Evolutionary conservation across 1,140 invertebrate genomes (phyloP).

Genomic region (Drosophila albomicans): DNA sequence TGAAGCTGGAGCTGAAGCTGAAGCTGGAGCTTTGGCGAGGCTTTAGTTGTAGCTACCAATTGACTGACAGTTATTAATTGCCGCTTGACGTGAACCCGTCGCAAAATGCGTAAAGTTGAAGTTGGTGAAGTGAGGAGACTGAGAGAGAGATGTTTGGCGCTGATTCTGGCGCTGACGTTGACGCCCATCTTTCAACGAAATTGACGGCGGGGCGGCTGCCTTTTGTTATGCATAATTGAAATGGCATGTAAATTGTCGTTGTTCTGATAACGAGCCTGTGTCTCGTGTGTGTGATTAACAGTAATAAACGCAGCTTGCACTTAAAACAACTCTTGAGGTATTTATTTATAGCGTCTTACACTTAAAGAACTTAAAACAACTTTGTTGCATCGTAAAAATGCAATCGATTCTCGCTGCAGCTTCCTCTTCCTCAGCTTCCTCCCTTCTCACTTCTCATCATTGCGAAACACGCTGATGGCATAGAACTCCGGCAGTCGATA

Average conservation of each 20-base stretch:
- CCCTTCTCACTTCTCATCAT: slow-evolving; percentile 48
- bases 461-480: slow-evolving; percentile 78
- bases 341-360: slow-evolving; percentile 78
- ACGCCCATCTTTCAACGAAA: slow-evolving; percentile 38
- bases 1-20: slow-evolving; percentile 28
- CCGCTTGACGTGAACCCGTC: slow-evolving; percentile 62
- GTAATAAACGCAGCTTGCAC: slow-evolving; percentile 20
- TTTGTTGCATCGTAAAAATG: slow-evolving; percentile 37
- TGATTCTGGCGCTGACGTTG: slow-evolving; percentile 30
- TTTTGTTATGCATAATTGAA: slow-evolving; percentile 68
- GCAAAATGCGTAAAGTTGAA: slow-evolving; percentile 16
- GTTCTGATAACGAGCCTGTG: slow-evolving; percentile 21
- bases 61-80: slow-evolving; percentile 81
- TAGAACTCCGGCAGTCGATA: slow-evolving; percentile 80
- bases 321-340: slow-evolving; percentile 55
- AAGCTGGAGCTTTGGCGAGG: slow-evolving; percentile 30
- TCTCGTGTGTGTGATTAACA: background rate
- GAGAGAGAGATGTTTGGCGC: slow-evolving; percentile 7
- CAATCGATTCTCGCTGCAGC: background rate
- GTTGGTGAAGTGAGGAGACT: background rate
- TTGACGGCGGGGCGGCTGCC: slow-evolving; percentile 40
- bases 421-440: background rate
- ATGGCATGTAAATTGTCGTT: slow-evolving; percentile 56
- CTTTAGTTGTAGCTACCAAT: slow-evolving; percentile 71
- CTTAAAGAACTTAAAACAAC: slow-evolving; percentile 67